phyloP scores from a whole-genome alignment of 2,797 vertebrate species.

The Semaprochilodus insignis region DNA sequence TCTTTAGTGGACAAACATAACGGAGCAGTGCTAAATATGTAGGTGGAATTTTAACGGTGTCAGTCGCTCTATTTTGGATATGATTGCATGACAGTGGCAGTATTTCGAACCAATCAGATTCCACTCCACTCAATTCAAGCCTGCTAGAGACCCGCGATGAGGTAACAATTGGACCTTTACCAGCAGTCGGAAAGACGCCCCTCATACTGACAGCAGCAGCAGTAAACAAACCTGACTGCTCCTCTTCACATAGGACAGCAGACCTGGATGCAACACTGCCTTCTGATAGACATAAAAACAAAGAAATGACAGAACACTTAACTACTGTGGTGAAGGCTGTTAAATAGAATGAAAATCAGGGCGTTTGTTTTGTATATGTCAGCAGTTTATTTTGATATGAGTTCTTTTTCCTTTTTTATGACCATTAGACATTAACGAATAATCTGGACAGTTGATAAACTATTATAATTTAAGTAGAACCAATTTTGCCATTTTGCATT shows the following conservation, averaged over 20 bases:
- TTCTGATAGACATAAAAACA: not conserved
- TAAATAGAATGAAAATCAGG: not conserved
- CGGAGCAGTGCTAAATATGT: not conserved
- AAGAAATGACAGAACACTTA: not conserved
- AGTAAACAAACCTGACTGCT: constrained; percentile 62
- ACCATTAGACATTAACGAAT: not conserved
- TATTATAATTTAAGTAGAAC: too few species aligned
- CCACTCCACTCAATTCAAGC: constrained; percentile 32
- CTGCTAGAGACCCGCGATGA: constrained; percentile 64
- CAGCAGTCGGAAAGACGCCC: constrained; percentile 67
- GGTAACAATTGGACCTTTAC: constrained; percentile 65
- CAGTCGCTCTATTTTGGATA: not conserved
- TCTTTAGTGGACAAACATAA: not conserved
- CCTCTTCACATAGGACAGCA: constrained; percentile 4
- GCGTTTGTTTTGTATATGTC: too few species aligned
- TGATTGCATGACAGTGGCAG: not conserved
- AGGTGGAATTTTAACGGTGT: not conserved
- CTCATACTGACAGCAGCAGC: constrained; percentile 59
- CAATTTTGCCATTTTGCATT: too few species aligned
- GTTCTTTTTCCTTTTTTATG: not conserved
- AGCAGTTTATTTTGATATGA: too few species aligned
- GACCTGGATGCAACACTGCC: not conserved
- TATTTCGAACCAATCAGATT: constrained; percentile 22
- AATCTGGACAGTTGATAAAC: not conserved
- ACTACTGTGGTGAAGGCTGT: not conserved